Conservation (phyloP, 1,140 invertebrate genomes). For the Sarcophaga peregrina region DNA sequence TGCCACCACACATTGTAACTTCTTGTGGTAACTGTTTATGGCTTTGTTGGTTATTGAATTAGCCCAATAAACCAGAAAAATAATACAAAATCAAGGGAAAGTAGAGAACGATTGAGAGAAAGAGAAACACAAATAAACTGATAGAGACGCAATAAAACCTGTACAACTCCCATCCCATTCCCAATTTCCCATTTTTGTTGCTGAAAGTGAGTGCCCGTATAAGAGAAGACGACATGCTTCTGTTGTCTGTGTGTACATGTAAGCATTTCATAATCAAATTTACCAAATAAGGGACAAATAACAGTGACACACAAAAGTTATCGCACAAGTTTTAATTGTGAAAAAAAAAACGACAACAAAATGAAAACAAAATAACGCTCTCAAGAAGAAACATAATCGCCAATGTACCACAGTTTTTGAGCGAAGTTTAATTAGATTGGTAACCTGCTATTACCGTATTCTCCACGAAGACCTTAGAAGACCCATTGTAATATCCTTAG, state of each 20-base stretch:
- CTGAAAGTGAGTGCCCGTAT: not conserved
- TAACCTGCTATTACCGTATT: no score
- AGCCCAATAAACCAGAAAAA: conserved; percentile 67
- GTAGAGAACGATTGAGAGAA: not conserved
- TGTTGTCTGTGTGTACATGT: not conserved
- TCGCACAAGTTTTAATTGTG: not conserved
- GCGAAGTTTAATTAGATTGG: no score
- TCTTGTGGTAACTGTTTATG: conserved; percentile 48
- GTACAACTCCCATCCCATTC: no score
- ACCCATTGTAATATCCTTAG: no score
- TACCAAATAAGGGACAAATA: not conserved
- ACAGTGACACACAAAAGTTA: not conserved
- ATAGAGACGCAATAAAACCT: not conserved
- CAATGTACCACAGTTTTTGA: no score
- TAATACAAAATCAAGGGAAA: not conserved
- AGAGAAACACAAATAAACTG: not conserved
- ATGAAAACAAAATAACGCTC: no score
- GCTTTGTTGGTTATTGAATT: conserved; percentile 65
- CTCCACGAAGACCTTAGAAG: no score
- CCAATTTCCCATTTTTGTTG: no score
- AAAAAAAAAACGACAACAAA: not conserved
- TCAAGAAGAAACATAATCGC: no score
- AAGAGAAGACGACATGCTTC: not conserved
- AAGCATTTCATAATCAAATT: not conserved
- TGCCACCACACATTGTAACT: conserved; percentile 36